A percentile compares a stretch with the other conserved stretches of the same genome.
These are phyloP conservation scores for Drosophila paranaensis DNA, from an alignment of 2,888 invertebrate species.

Conservation along the genomic window DNA sequence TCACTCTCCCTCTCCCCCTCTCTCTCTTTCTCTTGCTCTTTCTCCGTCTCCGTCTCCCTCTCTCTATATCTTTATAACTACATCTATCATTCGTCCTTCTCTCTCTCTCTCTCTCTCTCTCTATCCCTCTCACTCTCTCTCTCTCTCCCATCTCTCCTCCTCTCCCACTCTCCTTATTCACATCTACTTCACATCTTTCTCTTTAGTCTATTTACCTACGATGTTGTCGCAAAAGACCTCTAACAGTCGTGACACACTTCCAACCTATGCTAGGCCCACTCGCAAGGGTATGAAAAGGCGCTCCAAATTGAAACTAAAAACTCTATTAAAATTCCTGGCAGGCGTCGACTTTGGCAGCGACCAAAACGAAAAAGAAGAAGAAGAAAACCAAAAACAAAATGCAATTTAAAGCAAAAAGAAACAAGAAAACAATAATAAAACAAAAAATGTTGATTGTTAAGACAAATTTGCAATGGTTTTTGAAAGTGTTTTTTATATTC, in stretches of 20 bases:
- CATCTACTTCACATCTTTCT: background rate
- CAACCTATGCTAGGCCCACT: background rate
- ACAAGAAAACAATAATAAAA: slow-evolving; percentile 16
- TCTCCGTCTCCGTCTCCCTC: too few relatives aligned
- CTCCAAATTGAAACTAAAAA: slow-evolving; percentile 13
- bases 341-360: slow-evolving; percentile 22
- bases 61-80: too few relatives aligned
- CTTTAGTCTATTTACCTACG: background rate
- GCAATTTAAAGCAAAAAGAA: slow-evolving; percentile 12
- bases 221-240: background rate
- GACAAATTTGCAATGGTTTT: slow-evolving; percentile 55
- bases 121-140: background rate
- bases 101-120: background rate
- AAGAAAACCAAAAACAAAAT: slow-evolving; percentile 1
- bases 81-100: background rate
- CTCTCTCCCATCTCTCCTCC: background rate
- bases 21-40: background rate
- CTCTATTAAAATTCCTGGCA: slow-evolving; percentile 62
- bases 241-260: slow-evolving; percentile 16
- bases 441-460: slow-evolving; percentile 41
- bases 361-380: slow-evolving; percentile 29
- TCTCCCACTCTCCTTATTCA: background rate
- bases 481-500: slow-evolving; percentile 50
- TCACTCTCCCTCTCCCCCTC: background rate
- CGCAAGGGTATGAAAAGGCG: slow-evolving; percentile 30